Evolutionary conservation across 1,140 invertebrate genomes (phyloP).

Genomic region (Aphis craccivora): DNA sequence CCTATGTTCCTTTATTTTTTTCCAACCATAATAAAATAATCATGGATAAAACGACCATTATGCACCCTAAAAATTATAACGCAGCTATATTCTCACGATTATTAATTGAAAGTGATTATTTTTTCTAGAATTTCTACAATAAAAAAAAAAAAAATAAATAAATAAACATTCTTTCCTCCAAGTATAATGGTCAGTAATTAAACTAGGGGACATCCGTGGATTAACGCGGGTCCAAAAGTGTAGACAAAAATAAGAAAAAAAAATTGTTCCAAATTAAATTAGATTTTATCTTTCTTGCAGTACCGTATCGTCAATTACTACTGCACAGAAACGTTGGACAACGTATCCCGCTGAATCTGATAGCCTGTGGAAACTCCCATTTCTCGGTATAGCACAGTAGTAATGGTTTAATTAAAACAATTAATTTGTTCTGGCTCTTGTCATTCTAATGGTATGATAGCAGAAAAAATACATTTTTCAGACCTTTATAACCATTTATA

Average conservation of each 20-base stretch:
- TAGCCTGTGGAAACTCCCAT: not conserved
- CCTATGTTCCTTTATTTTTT: not conserved
- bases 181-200: constrained; percentile 49
- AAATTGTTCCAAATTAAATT: constrained; percentile 50
- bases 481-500: not conserved
- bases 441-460: not conserved
- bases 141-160: constrained; percentile 8
- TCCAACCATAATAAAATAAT: not conserved
- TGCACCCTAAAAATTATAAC: not conserved
- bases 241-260: not conserved
- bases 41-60: not conserved
- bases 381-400: not conserved
- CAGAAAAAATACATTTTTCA: not conserved
- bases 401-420: constrained; percentile 29
- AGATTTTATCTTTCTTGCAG: constrained; percentile 29
- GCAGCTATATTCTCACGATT: constrained; percentile 33
- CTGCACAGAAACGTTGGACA: not conserved
- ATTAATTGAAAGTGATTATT: constrained; percentile 49
- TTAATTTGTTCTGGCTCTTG: not conserved
- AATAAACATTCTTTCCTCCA: not conserved
- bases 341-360: not conserved
- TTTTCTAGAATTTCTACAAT: not conserved
- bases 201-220: not conserved
- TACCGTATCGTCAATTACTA: not conserved
- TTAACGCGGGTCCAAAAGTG: constrained; percentile 18